Conservation (phyloP, 1,140 invertebrate species). For the Aradophagus sp. region DNA sequence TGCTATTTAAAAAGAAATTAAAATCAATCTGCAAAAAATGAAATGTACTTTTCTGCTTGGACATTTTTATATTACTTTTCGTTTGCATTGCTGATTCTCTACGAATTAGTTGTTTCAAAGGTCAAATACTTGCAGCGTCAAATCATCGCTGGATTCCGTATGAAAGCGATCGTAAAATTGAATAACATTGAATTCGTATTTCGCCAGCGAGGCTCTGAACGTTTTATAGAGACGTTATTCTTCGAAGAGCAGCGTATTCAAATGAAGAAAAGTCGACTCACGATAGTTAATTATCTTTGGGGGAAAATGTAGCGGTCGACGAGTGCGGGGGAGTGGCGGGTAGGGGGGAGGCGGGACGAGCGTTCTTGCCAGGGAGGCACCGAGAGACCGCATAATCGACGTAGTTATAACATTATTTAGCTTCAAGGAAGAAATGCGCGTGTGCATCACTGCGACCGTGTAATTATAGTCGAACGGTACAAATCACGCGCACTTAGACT, state of each 20-base stretch:
- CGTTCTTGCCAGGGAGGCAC: conserved; percentile 27
- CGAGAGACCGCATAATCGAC: conserved; percentile 41
- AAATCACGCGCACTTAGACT: conserved; percentile 51
- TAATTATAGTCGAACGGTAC: conserved; percentile 53
- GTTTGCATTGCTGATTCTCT: too few relatives aligned
- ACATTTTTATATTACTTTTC: too few relatives aligned
- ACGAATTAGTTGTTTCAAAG: too few relatives aligned
- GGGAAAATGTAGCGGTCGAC: neutral
- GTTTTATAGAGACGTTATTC: conserved; percentile 18
- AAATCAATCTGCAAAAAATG: too few relatives aligned
- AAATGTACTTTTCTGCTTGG: too few relatives aligned
- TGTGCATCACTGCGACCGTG: conserved; percentile 49
- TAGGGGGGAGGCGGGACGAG: conserved; percentile 1
- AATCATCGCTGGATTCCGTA: too few relatives aligned
- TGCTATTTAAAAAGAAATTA: too few relatives aligned
- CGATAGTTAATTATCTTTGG: conserved; percentile 25
- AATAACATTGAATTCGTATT: neutral
- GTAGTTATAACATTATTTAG: conserved; percentile 55
- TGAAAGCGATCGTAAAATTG: too few relatives aligned
- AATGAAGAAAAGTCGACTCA: conserved; percentile 36
- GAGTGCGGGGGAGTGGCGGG: too few relatives aligned
- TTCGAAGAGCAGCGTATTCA: conserved; percentile 6
- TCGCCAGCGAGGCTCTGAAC: too few relatives aligned
- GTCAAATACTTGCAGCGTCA: too few relatives aligned
- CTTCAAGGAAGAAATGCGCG: conserved; percentile 47